Conservation (phyloP, 1,140 invertebrate species). For the Streblospio benedicti region DNA sequence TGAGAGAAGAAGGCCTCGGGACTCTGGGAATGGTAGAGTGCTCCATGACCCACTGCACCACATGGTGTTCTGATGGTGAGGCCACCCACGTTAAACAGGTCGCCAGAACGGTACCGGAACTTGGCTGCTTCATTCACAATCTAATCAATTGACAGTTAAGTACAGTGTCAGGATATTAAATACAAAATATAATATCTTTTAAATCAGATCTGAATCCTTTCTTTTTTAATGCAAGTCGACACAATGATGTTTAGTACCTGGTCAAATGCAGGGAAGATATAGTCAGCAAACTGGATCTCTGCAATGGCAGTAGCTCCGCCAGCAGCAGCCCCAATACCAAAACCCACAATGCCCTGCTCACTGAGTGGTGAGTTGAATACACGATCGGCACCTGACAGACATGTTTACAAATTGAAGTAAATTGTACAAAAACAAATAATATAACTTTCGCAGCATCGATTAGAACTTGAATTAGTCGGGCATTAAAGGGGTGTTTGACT, state of each 20-base stretch:
- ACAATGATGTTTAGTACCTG: no score
- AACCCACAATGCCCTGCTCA: conserved; percentile 96
- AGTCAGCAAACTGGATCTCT: conserved; percentile 99
- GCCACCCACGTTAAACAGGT: conserved; percentile 78
- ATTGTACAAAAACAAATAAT: no score
- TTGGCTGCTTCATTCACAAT: conserved; percentile 78
- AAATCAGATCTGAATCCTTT: no score
- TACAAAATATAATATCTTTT: neutral
- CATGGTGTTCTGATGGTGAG: conserved; percentile 83
- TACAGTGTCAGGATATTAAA: no score
- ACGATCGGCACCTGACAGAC: conserved; percentile 57
- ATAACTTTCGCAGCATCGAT: no score
- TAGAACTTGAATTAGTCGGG: no score
- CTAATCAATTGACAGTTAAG: conserved; percentile 39
- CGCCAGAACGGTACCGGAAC: conserved; percentile 84
- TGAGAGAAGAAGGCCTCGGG: conserved; percentile 97
- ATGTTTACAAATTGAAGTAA: no score
- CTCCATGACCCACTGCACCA: conserved; percentile 76
- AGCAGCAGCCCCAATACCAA: conserved; percentile 88
- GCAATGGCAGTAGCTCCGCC: conserved; percentile 85
- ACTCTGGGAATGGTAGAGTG: conserved; percentile 94
- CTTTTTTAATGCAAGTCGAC: no score
- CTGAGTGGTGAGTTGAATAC: conserved; percentile 97
- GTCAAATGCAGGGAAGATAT: conserved; percentile 98
- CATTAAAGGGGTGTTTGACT: no score